Evolutionary conservation across 2,888 invertebrate genomes (phyloP), one percentile per base, ranked within the genome.

Genomic region (Quadriops clusia): DNA sequence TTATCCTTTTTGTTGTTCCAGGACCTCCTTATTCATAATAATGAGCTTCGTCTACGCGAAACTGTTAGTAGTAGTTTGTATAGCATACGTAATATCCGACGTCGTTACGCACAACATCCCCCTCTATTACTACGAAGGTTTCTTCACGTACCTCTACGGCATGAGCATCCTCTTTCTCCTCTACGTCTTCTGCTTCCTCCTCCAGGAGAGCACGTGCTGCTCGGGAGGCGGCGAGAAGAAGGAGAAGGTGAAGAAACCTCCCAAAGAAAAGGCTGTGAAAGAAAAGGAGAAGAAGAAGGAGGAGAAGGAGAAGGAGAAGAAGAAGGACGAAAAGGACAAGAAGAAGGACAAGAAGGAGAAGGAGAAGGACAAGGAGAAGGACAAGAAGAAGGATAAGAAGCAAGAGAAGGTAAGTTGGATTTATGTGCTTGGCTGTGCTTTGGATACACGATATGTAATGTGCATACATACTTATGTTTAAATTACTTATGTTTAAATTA

Each of bases 31-130:
- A 50, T 90, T 90, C 70, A 90, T 91, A 66, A 85, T 90, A 62
- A 83, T 90, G 70, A 93, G 93, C 65, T 86, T 90, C 67, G 84
- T 93, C 56, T 94, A 94, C 67, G 91, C 90, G 54, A 89, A 93
- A 65, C 77, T 93, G 40, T 68, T 93, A 61, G 82, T 93, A 47
- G 89, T 93, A 47, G 77, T 91, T 37, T 94, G 93, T 67, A 73
- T 91, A 58, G 89, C 90, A 41, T 87, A 91, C 63, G 89, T 93
- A 51, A 80, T 93, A 62, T 87, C 91, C 53, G 90, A 94, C 67
- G 87, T 90, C 53, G 84, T 89, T 56, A 90, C 90, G 45, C 84
- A 87, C 67, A 84, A 83, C 62, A 72, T 91, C 47, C 90, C 90
- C 42, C 75, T 86, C 41, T 82, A 84, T 63, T 91, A 89, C 68